Evolutionary conservation across 2,113 vertebrate species (phyloP).

Genomic region (Proteles cristata): DNA sequence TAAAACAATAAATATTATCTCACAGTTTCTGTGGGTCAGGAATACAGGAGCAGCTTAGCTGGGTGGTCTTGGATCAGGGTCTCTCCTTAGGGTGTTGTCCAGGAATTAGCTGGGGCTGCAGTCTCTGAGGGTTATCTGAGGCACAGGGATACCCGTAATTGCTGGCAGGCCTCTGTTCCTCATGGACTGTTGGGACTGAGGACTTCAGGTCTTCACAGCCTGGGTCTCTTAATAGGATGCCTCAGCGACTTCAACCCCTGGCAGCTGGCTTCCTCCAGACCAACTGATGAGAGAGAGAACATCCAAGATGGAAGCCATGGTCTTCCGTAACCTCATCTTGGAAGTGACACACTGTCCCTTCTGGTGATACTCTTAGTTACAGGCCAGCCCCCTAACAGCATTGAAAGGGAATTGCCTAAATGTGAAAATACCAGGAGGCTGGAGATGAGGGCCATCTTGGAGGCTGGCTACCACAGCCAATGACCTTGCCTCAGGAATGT

Average conservation of each 20-base stretch:
- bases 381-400: background rate
- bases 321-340: background rate
- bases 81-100: background rate
- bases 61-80: background rate
- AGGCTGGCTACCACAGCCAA: rapidly evolving
- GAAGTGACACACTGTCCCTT: background rate
- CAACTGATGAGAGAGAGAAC: background rate
- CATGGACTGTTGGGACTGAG: background rate
- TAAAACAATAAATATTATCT: background rate
- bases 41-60: background rate
- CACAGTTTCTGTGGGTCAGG: background rate
- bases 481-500: background rate
- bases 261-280: background rate
- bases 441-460: background rate
- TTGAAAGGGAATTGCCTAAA: background rate
- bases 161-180: background rate
- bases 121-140: background rate
- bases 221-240: background rate
- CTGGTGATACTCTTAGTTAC: background rate
- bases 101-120: rapidly evolving
- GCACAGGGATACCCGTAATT: too few species aligned
- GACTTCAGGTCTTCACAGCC: background rate
- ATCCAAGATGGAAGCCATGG: background rate
- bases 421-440: background rate
- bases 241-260: background rate